phyloP scores from a whole-genome alignment of 1,140 invertebrate species.

The Branchinecta lindahli region DNA sequence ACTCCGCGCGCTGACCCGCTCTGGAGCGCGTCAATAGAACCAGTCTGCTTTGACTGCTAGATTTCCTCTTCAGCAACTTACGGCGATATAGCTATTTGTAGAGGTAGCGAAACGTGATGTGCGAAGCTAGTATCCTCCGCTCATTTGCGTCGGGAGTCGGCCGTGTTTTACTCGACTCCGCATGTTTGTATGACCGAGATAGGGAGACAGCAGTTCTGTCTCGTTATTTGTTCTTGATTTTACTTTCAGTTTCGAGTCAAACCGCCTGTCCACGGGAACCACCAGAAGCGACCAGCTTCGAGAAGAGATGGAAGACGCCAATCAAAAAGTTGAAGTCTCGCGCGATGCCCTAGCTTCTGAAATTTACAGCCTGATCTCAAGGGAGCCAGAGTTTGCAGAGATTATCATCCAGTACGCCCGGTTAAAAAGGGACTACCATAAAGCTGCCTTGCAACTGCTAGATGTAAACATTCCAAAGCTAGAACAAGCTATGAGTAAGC shows the following conservation, averaged over 20 bases:
- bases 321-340: not conserved
- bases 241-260: not conserved
- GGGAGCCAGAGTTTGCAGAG: not conserved
- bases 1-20: no score
- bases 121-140: no score
- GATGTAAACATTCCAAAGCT: slow-evolving; percentile 2
- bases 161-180: no score
- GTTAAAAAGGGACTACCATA: not conserved
- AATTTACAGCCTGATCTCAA: not conserved
- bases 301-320: not conserved
- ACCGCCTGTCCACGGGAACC: not conserved
- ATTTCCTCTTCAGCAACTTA: no score
- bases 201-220: no score
- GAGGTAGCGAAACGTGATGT: no score
- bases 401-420: not conserved
- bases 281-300: not conserved
- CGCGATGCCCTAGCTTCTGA: not conserved
- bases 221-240: no score
- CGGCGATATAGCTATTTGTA: no score
- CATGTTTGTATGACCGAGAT: no score
- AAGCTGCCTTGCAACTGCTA: not conserved
- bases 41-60: no score
- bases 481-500: not conserved
- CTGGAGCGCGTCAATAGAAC: no score
- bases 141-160: no score